Evolutionary conservation across 1,140 invertebrate species (phyloP), one percentile per base, ranked within the genome.

Genomic region (Drosophila parabipectinata): DNA sequence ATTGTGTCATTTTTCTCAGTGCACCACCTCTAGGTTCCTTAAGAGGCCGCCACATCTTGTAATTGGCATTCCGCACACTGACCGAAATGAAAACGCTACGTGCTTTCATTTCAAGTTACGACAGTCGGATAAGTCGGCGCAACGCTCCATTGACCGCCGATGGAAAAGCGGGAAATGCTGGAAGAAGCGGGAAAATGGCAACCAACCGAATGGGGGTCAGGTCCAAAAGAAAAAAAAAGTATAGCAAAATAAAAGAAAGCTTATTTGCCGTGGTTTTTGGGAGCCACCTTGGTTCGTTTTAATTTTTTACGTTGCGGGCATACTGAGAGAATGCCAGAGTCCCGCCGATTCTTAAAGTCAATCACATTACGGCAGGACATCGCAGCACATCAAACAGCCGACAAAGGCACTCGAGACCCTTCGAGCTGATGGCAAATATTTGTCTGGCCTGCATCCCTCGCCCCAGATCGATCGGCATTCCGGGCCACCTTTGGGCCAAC

Each of bases 71-170:
- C 85, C 76, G 78, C 63, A 79, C 81, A 74, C 81, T 85, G 87
- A 77, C 81, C 81, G 76, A 89, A 90, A 90, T 90, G 87, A 90
- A 90, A 90, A 87, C 66, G 77, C 87, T 90, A 90, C 85, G 85
- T 90, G 85, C 81, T 85, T 90, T 74, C 72, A 90, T 90, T 90
- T 88, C 83, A 73, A 53, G 83, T 87, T 78, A 72, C 76, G 80
- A 52, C 75, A 51, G 54, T 59, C 59, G 81, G 68, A 75, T 81
- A 87, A 85, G 74, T 87, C 82, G 69, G 77, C 64, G 15, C 75
- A 63, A 83, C 79, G 82, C 64, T 85, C 83, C 82, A 85, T 85
- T 85, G 82, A 85, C 82, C 82, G 77, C 47, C 54, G 58, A 71
- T 76, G 58, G 73, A 64, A 68, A 59, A 67, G 50, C 52, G 52